Evolutionary conservation across 2,113 vertebrate genomes (phyloP), one percentile per base, ranked within the genome.

Genomic region (Gadus macrocephalus): DNA sequence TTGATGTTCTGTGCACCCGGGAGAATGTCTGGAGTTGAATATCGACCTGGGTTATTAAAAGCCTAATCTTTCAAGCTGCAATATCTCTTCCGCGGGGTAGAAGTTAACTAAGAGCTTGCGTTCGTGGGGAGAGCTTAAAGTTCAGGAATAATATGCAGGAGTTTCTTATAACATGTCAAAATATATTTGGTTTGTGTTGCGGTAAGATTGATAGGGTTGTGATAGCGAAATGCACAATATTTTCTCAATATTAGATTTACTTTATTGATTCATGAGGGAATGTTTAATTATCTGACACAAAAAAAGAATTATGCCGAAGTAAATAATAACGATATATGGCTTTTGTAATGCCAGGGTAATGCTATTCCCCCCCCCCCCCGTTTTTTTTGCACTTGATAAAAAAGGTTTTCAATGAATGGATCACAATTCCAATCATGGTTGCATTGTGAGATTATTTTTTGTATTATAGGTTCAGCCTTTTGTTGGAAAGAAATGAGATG

Each of bases 41-140:
- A 80, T 81, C 69, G 77, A 71, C 72, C 79, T 72, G 31, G 73
- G 73, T 79, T 86, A 84, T 83, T 84, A 81, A 79, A 82, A 73
- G 56, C 73, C 55, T n/a, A n/a, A 58, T 58, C 15, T 16, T 58
- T 58, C 55, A 49, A 49, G 9, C 42, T 49, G 8, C 42, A 49
- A 49, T 49, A 49, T 49, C 42, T 49, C 42, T 9, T 49, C 8
- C 1, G 42, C 42, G 42, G 42, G 42, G 8, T 66, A 81, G 72
- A 81, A 78, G 76, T 82, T 72, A 75, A n/a, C 62, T 69, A 49
- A 56, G 16, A 53, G 31, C 53, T 58, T 27, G 31, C 56, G 20
- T 72, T 60, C 69, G 71, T 63, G 0, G 22, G 49, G 71, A 28
- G 22, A 49, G 42, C 42, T 49, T 49, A 49, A 12, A 49, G 42